Conservation (phyloP, 2,113 vertebrate species). For the Hypocryptadius cinnamomeus region DNA sequence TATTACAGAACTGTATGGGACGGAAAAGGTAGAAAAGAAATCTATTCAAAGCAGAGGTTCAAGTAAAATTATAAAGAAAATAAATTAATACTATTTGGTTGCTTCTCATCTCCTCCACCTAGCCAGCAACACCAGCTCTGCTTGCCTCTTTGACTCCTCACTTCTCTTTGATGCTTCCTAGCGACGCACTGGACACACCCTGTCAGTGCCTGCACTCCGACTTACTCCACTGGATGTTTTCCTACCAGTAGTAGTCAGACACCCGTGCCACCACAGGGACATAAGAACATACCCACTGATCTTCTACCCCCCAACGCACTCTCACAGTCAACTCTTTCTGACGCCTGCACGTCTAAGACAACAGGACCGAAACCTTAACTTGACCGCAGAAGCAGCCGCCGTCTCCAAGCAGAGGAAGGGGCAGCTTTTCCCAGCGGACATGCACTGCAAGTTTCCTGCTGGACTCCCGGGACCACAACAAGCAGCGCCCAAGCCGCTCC, state of each 20-base stretch:
- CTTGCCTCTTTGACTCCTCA: background rate
- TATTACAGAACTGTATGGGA: background rate
- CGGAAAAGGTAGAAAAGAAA: background rate
- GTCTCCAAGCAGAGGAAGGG: rapidly evolving
- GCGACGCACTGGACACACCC: background rate
- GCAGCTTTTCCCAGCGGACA: background rate
- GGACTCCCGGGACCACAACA: rapidly evolving
- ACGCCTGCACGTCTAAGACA: background rate
- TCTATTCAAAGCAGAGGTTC: background rate
- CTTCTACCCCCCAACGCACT: rapidly evolving
- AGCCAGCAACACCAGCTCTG: background rate
- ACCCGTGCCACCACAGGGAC: background rate
- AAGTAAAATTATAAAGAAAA: background rate
- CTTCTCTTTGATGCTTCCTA: background rate
- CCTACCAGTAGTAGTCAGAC: rapidly evolving
- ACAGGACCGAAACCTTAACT: background rate
- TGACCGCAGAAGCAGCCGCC: background rate
- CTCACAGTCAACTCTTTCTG: background rate
- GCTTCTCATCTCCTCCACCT: background rate
- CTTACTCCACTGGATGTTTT: background rate
- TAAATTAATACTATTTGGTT: rapidly evolving
- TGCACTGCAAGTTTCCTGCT: rapidly evolving
- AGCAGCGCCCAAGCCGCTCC: background rate
- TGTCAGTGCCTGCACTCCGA: background rate
- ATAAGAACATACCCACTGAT: rapidly evolving